phyloP scores from a whole-genome alignment of 2,888 invertebrate species.

The Lithophane leautieri region DNA sequence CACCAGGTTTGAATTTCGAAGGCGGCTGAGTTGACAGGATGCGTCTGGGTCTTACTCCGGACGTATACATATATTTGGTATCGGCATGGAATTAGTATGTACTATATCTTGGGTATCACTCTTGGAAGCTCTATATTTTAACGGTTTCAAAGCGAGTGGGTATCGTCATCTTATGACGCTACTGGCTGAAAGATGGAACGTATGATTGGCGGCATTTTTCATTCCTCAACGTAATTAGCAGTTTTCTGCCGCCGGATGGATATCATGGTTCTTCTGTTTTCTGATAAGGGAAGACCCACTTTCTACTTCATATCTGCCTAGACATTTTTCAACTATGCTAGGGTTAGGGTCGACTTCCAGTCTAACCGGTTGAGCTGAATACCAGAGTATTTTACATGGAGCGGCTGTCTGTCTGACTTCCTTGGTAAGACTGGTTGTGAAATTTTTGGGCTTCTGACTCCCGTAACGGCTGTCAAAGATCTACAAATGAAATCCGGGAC shows the following conservation, averaged over 20 bases:
- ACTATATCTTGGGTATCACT: too few species aligned
- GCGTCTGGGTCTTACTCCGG: too few species aligned
- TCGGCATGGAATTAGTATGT: background rate
- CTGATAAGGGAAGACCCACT: background rate
- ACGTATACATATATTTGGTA: too few species aligned
- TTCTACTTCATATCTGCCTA: background rate
- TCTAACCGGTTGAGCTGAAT: background rate
- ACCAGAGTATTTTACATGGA: background rate
- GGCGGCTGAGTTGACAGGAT: background rate
- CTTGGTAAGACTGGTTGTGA: background rate
- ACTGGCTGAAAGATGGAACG: background rate
- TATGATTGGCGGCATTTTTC: too few species aligned
- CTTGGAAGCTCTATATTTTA: background rate
- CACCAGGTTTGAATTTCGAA: slow-evolving; percentile 24
- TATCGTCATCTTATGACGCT: background rate
- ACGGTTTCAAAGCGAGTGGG: background rate
- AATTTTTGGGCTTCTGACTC: background rate
- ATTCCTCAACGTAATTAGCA: background rate
- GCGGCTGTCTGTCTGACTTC: background rate
- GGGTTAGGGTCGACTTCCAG: background rate
- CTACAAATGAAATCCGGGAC: background rate
- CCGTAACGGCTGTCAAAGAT: background rate
- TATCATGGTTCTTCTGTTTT: background rate
- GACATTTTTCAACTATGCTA: background rate
- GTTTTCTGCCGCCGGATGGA: background rate